Base-by-base conservation (phyloP, 2,113 vertebrate species). In the Lamprotornis superbus region DNA sequence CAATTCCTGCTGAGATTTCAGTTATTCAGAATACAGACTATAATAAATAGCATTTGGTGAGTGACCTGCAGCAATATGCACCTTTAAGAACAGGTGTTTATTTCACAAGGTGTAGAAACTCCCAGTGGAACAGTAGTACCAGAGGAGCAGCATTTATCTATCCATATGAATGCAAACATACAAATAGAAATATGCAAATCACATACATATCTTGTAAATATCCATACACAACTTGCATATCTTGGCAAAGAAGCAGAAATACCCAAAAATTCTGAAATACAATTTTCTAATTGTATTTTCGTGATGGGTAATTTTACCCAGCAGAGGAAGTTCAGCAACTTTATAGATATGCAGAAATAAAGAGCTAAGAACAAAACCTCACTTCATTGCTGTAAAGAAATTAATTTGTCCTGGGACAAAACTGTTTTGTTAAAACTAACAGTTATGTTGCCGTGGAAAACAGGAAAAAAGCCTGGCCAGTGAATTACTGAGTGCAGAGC, bases 391-490 rank as follows among this genome's bases (percentile, higher is more conserved):
- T 75, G 65, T 39, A 18, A 81, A 92, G 79, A 89, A 90, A 96
- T 94, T 75, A 84, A 96, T 96, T 96, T 76, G 6, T 88, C 83
- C 73, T 67, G 39, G 35, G 80, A 96, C 95, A 97, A 96, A 96
- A 97, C 10, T 20, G 60, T 93, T 95, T 96, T 97, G 95, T 96
- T 94, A 96, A 96, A 96, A 94, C 93, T 81, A 96, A 93, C 85
- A 88, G 88, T 96, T 97, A 33, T 81, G 69, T 71, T 96, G 78
- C 92, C 69, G 88, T 92, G 85, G 44, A 95, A 92, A 96, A 87
- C 71, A 92, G 93, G 93, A 74, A 94, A 60, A 91, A 92, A 78
- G 85, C 85, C 85, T 63, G 87, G 47, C n/a, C 85, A 93, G 64
- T 63, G 60, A 87, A 78, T 92, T 68, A 55, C 71, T 46, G 79